phyloP scores from a whole-genome alignment of 2,888 invertebrate genomes.

The Lithosia quadra region DNA sequence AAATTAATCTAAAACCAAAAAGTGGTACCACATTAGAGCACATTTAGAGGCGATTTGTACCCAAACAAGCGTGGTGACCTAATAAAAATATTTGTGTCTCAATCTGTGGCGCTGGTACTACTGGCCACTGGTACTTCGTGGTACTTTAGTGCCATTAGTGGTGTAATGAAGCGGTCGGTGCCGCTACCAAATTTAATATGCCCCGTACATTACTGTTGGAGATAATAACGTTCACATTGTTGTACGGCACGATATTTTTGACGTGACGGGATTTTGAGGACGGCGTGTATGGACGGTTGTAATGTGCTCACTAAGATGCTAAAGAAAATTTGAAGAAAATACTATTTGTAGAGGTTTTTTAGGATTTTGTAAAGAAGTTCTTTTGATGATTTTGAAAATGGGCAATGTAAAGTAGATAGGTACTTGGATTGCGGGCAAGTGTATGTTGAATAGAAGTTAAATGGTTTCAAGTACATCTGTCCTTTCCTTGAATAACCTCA shows the following conservation, averaged over 20 bases:
- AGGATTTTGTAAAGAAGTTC: not conserved
- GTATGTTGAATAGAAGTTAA: too few relatives aligned
- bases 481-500: too few relatives aligned
- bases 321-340: too few relatives aligned
- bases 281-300: not conserved
- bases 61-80: slow-evolving; percentile 45
- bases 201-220: slow-evolving; percentile 52
- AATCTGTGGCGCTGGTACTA: slow-evolving; percentile 27
- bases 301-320: too few relatives aligned
- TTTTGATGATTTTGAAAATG: too few relatives aligned
- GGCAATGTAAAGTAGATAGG: too few relatives aligned
- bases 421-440: too few relatives aligned
- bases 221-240: slow-evolving; percentile 47
- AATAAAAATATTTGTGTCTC: slow-evolving; percentile 45
- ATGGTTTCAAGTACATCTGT: too few relatives aligned
- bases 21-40: slow-evolving; percentile 10
- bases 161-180: slow-evolving; percentile 57
- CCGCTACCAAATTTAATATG: slow-evolving; percentile 63
- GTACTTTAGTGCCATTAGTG: slow-evolving; percentile 38
- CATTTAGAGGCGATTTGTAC: slow-evolving; percentile 45
- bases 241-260: slow-evolving; percentile 32
- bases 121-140: too few relatives aligned
- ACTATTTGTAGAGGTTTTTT: not conserved
- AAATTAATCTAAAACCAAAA: slow-evolving; percentile 16
- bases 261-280: slow-evolving; percentile 2